Conservation (phyloP, 2,113 vertebrate species). For the Labrus mixtus region DNA sequence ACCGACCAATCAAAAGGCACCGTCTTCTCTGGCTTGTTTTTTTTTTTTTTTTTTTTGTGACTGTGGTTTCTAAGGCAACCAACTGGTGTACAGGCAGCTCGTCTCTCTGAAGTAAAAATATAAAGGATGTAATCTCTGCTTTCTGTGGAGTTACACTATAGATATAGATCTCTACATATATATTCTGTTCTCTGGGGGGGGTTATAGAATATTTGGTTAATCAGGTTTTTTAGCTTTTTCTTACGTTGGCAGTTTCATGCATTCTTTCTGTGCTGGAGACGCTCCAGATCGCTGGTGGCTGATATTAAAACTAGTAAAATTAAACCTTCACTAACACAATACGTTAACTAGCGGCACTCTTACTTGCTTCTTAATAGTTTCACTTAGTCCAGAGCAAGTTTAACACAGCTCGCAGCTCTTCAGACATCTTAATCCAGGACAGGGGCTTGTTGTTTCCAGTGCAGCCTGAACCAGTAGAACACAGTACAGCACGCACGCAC, state of each 20-base stretch:
- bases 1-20: conserved; percentile 85
- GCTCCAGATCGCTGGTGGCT: conserved; percentile 64
- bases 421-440: conserved; percentile 55
- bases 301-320: conserved; percentile 57
- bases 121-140: conserved; percentile 81
- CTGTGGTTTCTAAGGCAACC: conserved; percentile 86
- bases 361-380: conserved; percentile 3
- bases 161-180: conserved; percentile 77
- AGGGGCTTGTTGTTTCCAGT: conserved; percentile 15
- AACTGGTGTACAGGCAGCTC: conserved; percentile 83
- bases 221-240: conserved; percentile 68
- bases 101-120: conserved; percentile 82
- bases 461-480: conserved; percentile 8
- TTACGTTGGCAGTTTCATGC: conserved; percentile 74
- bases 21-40: conserved; percentile 75
- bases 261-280: conserved; percentile 71
- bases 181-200: conserved; percentile 72
- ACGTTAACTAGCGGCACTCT: conserved; percentile 14
- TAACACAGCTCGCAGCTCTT: conserved; percentile 30
- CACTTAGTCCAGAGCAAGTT: conserved; percentile 21
- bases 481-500: conserved; percentile 34
- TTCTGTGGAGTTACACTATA: conserved; percentile 74
- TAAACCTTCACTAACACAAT: conserved; percentile 12
- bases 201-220: conserved; percentile 82
- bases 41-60: conserved; percentile 77